Evolutionary conservation across 2,797 vertebrate species (phyloP).

Genomic region (Clarias laeviceps): DNA sequence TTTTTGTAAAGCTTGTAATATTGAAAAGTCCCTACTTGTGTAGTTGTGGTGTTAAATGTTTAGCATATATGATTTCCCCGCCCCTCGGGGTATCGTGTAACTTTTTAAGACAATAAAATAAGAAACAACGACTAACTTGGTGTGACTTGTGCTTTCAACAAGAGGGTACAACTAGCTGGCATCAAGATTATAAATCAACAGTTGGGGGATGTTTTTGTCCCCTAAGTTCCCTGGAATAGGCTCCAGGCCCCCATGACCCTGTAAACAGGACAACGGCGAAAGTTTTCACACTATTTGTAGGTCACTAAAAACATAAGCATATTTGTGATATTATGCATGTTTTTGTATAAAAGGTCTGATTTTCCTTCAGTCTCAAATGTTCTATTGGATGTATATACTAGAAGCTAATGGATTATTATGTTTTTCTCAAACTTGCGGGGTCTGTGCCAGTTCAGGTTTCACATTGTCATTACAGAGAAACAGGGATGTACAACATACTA

Average conservation of each 20-base stretch:
- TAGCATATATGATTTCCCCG: slow-evolving; percentile 91
- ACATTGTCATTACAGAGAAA: not conserved
- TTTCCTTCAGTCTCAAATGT: not conserved
- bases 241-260: too few relatives aligned
- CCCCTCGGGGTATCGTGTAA: slow-evolving; percentile 95
- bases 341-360: not conserved
- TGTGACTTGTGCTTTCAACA: slow-evolving; percentile 31
- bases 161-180: not conserved
- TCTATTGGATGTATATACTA: not conserved
- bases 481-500: not conserved
- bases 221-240: too few relatives aligned
- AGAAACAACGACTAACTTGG: slow-evolving; percentile 85
- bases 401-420: not conserved
- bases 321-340: not conserved
- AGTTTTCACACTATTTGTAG: not conserved
- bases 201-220: too few relatives aligned
- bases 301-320: not conserved
- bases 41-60: slow-evolving; percentile 96
- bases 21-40: slow-evolving; percentile 95
- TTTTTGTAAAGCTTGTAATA: slow-evolving; percentile 95
- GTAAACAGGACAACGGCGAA: not conserved
- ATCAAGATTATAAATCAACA: too few relatives aligned
- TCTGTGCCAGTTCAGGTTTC: not conserved
- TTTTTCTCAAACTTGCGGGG: not conserved
- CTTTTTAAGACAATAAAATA: slow-evolving; percentile 99